Percentiles rank a stretch among this genome's conserved stretches.
phyloP scores from a whole-genome alignment of 2,888 invertebrate species.

The Sesamia inferens region DNA sequence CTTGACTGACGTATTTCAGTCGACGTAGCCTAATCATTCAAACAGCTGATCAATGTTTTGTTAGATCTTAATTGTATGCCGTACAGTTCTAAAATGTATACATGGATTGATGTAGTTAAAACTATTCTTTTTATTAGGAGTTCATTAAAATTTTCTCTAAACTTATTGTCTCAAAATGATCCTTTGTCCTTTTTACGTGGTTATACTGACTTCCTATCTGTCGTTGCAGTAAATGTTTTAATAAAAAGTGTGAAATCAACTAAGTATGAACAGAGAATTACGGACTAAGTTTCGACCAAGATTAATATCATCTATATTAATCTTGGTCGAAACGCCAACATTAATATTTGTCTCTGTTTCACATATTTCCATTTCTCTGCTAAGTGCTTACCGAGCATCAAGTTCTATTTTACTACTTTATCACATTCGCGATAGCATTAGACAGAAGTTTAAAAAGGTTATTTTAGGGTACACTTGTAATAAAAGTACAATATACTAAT shows the following conservation, averaged over 20 bases:
- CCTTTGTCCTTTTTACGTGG: conserved; percentile 8
- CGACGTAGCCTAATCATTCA: conserved; percentile 53
- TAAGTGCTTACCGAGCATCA: no score
- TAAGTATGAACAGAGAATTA: background rate
- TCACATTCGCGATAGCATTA: no score
- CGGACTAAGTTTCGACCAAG: no score
- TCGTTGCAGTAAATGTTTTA: background rate
- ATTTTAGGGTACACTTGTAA: no score
- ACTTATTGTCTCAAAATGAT: background rate
- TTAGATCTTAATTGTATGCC: conserved; percentile 40
- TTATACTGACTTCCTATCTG: background rate
- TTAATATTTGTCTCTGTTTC: no score
- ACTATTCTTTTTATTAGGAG: conserved; percentile 10
- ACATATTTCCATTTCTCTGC: no score
- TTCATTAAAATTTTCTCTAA: background rate
- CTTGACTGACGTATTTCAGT: conserved; percentile 56
- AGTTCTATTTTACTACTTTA: no score
- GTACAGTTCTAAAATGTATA: conserved; percentile 1
- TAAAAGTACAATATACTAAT: no score
- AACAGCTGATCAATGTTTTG: conserved; percentile 62
- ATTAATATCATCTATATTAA: no score
- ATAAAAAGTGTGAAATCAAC: background rate
- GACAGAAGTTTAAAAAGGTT: no score
- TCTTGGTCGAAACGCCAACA: no score
- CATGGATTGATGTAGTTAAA: background rate